Evolutionary conservation across 2,888 invertebrate species (phyloP).

Genomic region (Argynnis bischoffii): DNA sequence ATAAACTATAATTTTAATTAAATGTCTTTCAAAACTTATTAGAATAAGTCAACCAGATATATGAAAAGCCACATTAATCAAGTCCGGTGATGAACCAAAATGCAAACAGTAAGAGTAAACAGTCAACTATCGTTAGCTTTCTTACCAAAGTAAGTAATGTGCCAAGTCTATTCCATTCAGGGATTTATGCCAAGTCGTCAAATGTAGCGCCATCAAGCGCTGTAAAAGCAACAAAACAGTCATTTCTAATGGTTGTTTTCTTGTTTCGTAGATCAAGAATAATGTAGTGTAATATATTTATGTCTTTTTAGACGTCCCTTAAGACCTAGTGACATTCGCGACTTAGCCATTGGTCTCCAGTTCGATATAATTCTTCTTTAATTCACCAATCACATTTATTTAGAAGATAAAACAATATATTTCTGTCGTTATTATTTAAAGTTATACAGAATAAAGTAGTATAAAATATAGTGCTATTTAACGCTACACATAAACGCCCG

Average conservation of each 20-base stretch:
- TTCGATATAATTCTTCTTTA: background rate
- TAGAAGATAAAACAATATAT: too few relatives aligned
- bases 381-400: too few relatives aligned
- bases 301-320: background rate
- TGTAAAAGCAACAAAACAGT: constrained; percentile 2
- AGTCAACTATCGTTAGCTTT: constrained; percentile 16
- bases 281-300: constrained; percentile 5
- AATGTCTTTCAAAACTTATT: background rate
- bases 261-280: constrained; percentile 19
- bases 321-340: background rate
- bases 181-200: constrained; percentile 9
- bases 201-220: constrained; percentile 16
- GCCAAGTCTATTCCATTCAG: constrained; percentile 27
- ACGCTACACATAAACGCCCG: background rate
- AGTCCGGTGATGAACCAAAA: constrained; percentile 1
- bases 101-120: constrained; percentile 17
- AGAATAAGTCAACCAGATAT: background rate
- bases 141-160: constrained; percentile 5
- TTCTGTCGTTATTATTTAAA: too few relatives aligned
- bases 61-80: background rate
- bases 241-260: constrained; percentile 14
- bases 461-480: background rate
- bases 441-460: background rate
- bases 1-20: background rate
- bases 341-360: background rate